These are phyloP conservation scores for Lithobates pipiens DNA, from an alignment of 2,797 vertebrate genomes.

Conservation along the genomic window DNA sequence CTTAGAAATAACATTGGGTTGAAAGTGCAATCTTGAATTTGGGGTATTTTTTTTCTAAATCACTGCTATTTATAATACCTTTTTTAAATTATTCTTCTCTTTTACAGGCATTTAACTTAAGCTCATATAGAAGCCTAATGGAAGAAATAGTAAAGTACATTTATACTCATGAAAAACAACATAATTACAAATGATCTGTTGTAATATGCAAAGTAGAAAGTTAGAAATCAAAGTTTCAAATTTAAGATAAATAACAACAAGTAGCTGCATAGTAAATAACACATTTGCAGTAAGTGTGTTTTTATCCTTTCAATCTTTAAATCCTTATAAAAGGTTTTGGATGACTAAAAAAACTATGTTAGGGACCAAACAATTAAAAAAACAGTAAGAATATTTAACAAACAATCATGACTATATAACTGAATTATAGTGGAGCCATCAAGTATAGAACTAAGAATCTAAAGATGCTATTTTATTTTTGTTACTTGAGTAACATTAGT, in stretches of 20 bases:
- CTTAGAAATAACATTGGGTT: conserved; percentile 49
- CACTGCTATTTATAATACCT: conserved; percentile 34
- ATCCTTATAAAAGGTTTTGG: neutral
- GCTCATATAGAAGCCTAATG: conserved; percentile 28
- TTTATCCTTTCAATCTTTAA: neutral
- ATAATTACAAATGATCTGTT: conserved; percentile 35
- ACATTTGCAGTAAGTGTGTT: neutral
- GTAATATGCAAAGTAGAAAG: conserved; percentile 24
- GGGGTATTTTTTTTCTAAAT: conserved; percentile 45
- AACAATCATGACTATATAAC: no score
- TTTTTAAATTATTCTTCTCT: conserved; percentile 45
- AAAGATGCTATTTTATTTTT: no score
- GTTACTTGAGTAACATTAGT: no score
- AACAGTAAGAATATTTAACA: no score
- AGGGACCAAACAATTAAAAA: no score
- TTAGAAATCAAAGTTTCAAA: conserved; percentile 24
- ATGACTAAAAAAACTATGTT: no score
- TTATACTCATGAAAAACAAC: conserved; percentile 12
- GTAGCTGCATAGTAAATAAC: neutral
- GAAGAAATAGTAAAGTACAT: conserved; percentile 13
- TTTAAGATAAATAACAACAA: neutral
- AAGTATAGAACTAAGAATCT: no score
- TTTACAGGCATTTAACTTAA: conserved; percentile 39
- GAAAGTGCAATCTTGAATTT: conserved; percentile 17
- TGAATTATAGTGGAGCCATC: no score